Conservation (phyloP, 2,113 vertebrate genomes). For the Dolichotis patagonum region DNA sequence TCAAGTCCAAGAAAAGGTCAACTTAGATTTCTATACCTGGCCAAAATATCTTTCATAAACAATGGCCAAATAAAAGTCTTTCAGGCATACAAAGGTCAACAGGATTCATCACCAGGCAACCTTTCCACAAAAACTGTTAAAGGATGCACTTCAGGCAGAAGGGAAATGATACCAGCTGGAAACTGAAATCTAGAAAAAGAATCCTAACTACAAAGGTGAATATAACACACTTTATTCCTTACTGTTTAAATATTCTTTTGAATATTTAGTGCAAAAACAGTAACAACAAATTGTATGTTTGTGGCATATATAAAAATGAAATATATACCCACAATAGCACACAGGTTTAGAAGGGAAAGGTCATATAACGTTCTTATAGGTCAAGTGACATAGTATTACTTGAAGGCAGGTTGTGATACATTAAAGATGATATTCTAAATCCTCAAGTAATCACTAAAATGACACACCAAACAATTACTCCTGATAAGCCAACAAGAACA, state of each 20-base stretch:
- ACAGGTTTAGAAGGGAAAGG: not conserved
- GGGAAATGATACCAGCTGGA: not conserved
- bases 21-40: not conserved
- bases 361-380: not conserved
- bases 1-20: not conserved
- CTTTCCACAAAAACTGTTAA: not conserved
- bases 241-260: not conserved
- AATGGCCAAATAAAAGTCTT: not conserved
- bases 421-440: not conserved
- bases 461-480: not conserved
- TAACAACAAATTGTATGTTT: not conserved
- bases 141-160: not conserved
- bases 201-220: not conserved
- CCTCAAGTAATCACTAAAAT: not conserved
- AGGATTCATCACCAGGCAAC: not conserved
- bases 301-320: not conserved
- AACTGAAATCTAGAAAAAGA: not conserved
- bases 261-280: not conserved
- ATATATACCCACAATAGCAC: not conserved
- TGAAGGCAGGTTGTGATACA: not conserved
- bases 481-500: not conserved
- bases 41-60: not conserved
- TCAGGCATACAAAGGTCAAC: not conserved
- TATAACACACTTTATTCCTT: not conserved
- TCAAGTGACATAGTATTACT: not conserved